Evolutionary conservation across 2,113 vertebrate species (phyloP).

Genomic region (Gobius niger): DNA sequence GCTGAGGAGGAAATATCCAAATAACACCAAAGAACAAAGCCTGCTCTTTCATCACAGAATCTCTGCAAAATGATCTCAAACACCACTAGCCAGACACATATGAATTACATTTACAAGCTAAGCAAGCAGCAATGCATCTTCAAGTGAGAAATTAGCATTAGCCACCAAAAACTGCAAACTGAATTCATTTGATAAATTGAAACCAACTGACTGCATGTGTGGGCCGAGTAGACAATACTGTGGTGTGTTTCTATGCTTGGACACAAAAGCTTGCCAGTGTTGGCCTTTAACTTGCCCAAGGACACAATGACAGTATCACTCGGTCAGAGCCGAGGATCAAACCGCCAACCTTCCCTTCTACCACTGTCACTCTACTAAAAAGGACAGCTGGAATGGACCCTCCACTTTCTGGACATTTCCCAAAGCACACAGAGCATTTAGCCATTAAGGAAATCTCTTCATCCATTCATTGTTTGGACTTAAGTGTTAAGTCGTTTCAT

Average conservation of each 20-base stretch:
- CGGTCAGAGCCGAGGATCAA: no score
- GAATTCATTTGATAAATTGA: no score
- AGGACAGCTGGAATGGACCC: constrained; percentile 36
- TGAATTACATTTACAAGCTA: constrained; percentile 30
- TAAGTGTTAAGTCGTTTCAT: constrained; percentile 78
- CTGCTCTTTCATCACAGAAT: constrained; percentile 62
- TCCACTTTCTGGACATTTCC: constrained; percentile 43
- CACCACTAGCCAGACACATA: constrained; percentile 46
- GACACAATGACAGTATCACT: no score
- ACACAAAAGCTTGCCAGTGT: no score
- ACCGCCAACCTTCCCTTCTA: no score
- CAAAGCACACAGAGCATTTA: constrained; percentile 53
- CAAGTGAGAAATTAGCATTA: background rate
- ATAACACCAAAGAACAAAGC: constrained; percentile 70
- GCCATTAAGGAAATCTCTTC: constrained; percentile 71
- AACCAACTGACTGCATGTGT: no score
- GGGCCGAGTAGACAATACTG: no score
- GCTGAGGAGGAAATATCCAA: constrained; percentile 49
- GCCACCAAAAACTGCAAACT: background rate
- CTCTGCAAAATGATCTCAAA: constrained; percentile 54
- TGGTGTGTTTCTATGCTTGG: no score
- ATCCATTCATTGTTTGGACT: constrained; percentile 76
- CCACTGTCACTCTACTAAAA: no score
- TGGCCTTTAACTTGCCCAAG: no score
- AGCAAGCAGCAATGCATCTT: background rate